These are phyloP conservation scores for Enteromius paludinosus DNA, from an alignment of 2,797 vertebrate genomes.

Conservation along the genomic window DNA sequence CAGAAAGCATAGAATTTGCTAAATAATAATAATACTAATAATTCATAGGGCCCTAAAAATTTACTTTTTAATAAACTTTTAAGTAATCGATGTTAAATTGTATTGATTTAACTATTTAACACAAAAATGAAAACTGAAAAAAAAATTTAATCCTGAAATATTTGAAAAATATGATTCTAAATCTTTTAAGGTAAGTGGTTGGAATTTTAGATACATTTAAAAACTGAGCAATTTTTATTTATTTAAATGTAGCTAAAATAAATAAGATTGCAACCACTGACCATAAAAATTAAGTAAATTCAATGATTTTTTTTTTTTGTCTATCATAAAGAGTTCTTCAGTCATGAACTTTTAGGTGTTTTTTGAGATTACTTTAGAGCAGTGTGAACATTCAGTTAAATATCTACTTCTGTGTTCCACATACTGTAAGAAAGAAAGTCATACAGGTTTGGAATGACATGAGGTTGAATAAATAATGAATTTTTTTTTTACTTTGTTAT, in stretches of 20 bases:
- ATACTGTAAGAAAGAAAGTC: neutral
- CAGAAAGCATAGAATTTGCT: neutral
- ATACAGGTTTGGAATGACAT: neutral
- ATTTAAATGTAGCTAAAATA: too few species aligned
- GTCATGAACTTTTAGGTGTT: neutral
- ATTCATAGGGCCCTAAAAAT: neutral
- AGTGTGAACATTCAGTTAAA: neutral
- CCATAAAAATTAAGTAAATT: too few species aligned
- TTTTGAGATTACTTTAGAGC: neutral
- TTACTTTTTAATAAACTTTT: neutral
- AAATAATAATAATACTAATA: neutral
- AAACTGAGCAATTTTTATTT: too few species aligned
- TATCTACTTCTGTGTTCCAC: neutral
- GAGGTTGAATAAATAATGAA: constrained; percentile 3
- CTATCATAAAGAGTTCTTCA: neutral
- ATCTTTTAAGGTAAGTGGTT: too few species aligned
- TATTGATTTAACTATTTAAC: neutral
- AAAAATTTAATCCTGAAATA: too few species aligned
- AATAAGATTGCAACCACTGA: too few species aligned
- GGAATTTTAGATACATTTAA: too few species aligned
- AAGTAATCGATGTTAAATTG: neutral
- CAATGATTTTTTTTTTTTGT: too few species aligned
- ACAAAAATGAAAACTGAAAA: neutral
- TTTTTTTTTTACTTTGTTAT: neutral
- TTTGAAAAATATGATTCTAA: neutral